These are phyloP conservation scores for Actinernus sp. DNA, from an alignment of 92 coral and sea anemone genomes.

Conservation along the genomic window DNA sequence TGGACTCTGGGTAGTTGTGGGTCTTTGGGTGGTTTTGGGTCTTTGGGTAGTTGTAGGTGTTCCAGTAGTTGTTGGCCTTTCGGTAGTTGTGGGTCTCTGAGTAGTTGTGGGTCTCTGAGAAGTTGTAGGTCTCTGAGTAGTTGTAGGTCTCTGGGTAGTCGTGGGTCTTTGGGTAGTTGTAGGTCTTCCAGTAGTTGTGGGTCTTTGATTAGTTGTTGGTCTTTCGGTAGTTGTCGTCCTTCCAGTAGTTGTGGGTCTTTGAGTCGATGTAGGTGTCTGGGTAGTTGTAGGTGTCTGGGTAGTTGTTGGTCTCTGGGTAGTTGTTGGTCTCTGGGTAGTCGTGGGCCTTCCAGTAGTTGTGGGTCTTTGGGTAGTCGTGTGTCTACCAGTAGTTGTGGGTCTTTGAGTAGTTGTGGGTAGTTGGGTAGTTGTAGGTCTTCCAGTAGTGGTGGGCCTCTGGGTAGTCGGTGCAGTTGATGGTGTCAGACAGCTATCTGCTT, in stretches of 20 bases:
- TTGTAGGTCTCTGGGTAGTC: slow-evolving; percentile 14
- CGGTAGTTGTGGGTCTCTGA: slow-evolving; percentile 8
- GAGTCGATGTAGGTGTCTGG: slow-evolving; percentile 10
- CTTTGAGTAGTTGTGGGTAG: neutral
- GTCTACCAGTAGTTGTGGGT: slow-evolving; percentile 4
- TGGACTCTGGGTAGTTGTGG: slow-evolving; percentile 27
- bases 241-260: slow-evolving; percentile 17
- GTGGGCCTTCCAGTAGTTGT: slow-evolving; percentile 14
- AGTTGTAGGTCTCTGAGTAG: slow-evolving; percentile 23
- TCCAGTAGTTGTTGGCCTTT: slow-evolving; percentile 14
- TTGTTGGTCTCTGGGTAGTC: slow-evolving; percentile 6
- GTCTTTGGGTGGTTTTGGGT: slow-evolving; percentile 18
- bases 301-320: slow-evolving; percentile 15
- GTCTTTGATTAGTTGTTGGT: slow-evolving; percentile 16
- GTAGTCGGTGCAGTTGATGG: neutral
- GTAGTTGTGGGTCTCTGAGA: slow-evolving; percentile 28
- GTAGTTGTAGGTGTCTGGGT: slow-evolving; percentile 4
- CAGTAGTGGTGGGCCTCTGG: neutral
- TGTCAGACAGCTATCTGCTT: neutral
- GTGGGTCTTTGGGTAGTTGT: slow-evolving; percentile 16
- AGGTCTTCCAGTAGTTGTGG: slow-evolving; percentile 18
- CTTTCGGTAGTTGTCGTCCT: slow-evolving; percentile 17
- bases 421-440: neutral
- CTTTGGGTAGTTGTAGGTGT: slow-evolving; percentile 9
- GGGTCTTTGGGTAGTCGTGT: slow-evolving; percentile 1